Percentiles rank a stretch among this genome's conserved stretches.
These are phyloP conservation scores for Peromyscus attwateri DNA, from an alignment of 2,797 vertebrate species.

Conservation along the genomic window DNA sequence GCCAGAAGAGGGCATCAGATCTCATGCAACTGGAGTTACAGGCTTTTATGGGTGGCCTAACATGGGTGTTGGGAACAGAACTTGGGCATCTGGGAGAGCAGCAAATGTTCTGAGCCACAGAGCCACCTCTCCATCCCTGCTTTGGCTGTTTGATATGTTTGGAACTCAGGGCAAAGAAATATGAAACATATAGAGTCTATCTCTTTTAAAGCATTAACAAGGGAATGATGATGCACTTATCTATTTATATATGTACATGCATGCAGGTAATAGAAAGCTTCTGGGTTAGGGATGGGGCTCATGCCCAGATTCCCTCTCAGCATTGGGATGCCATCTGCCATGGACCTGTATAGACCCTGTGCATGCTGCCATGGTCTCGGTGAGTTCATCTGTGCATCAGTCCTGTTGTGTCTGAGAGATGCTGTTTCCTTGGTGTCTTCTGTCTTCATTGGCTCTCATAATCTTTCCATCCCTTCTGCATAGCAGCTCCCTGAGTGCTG, in stretches of 20 bases:
- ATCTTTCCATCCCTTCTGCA: too few species aligned
- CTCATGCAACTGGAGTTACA: background rate
- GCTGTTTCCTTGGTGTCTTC: too few species aligned
- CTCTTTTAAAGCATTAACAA: background rate
- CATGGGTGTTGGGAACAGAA: background rate
- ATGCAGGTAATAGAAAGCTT: background rate
- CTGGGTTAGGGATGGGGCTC: background rate
- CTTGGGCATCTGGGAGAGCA: background rate
- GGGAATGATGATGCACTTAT: background rate
- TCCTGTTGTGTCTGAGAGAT: too few species aligned
- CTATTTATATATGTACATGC: background rate
- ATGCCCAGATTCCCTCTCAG: background rate
- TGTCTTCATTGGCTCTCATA: too few species aligned
- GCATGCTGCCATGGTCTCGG: too few species aligned
- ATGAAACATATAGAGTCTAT: background rate
- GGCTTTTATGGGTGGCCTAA: background rate
- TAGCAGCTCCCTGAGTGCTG: too few species aligned
- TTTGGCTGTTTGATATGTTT: background rate
- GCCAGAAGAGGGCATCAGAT: background rate
- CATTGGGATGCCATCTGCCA: too few species aligned
- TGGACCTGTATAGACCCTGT: too few species aligned
- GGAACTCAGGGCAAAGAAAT: slow-evolving; percentile 25
- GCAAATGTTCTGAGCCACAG: background rate
- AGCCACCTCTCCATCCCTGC: background rate
- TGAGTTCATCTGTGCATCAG: too few species aligned